Percentiles rank a stretch among this genome's conserved stretches.
These are phyloP conservation scores for Synanthedon andrenaeformis DNA, from an alignment of 2,888 invertebrate genomes.

Conservation along the genomic window DNA sequence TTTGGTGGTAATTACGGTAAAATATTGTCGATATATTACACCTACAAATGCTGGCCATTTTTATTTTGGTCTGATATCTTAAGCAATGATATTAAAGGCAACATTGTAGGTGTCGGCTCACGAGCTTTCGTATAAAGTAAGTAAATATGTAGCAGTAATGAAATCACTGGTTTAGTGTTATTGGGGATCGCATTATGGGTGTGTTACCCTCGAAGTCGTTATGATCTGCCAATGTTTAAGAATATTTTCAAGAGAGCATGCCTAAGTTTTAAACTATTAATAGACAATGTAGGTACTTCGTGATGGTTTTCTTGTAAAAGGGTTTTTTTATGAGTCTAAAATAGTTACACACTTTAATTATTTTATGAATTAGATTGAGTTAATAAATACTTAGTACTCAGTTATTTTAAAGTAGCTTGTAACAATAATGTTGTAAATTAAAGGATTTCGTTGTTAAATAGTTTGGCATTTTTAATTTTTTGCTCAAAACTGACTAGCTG, in stretches of 20 bases:
- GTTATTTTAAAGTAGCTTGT: too few species aligned
- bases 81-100: constrained; percentile 35
- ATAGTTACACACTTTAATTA: too few species aligned
- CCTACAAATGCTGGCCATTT: constrained; percentile 22
- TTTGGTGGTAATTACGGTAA: constrained; percentile 33
- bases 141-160: constrained; percentile 36
- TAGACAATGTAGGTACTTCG: neutral
- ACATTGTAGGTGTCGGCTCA: constrained; percentile 32
- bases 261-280: neutral
- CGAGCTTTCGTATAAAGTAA: constrained; percentile 24
- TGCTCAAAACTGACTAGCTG: too few species aligned
- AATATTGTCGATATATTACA: constrained; percentile 44
- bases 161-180: constrained; percentile 53
- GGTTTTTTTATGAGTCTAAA: neutral
- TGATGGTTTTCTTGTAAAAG: neutral
- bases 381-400: too few species aligned
- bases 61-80: constrained; percentile 38
- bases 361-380: too few species aligned
- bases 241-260: neutral
- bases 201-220: constrained; percentile 17
- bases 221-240: neutral
- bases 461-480: too few species aligned
- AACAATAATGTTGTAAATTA: too few species aligned
- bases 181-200: constrained; percentile 26
- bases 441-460: too few species aligned